Conservation (phyloP, 2,113 vertebrate genomes). For the Trachemys scripta region DNA sequence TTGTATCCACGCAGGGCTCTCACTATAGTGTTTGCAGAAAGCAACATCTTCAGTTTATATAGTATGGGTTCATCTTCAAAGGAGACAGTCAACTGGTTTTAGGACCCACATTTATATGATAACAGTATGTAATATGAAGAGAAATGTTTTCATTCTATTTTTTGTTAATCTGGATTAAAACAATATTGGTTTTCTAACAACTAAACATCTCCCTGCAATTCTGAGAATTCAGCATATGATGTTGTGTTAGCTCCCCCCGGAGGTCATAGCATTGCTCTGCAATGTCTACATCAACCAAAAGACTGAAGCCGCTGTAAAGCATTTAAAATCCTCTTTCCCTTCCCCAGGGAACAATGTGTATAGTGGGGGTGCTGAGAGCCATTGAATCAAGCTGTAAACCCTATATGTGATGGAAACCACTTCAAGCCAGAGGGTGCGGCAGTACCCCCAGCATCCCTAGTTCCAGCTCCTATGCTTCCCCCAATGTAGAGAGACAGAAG, state of each 20-base stretch:
- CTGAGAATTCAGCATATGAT: not conserved
- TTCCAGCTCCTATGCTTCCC: no score
- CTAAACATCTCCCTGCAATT: not conserved
- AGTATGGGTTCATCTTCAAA: not conserved
- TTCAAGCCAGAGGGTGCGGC: no score
- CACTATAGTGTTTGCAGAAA: not conserved
- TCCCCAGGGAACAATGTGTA: not conserved
- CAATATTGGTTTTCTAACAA: not conserved
- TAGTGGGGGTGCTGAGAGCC: no score
- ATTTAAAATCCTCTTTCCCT: not conserved
- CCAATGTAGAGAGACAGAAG: not conserved
- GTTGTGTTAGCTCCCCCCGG: conserved; percentile 57
- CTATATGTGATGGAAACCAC: no score
- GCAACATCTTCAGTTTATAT: not conserved
- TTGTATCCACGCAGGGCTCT: no score
- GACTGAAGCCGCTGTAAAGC: not conserved
- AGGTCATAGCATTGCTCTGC: not conserved
- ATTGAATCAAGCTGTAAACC: no score
- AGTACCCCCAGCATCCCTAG: no score
- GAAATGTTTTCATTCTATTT: not conserved
- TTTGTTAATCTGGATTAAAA: not conserved
- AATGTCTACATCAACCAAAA: not conserved
- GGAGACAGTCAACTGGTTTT: not conserved
- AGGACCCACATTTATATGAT: not conserved
- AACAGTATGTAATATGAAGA: not conserved